A percentile compares a stretch with the other conserved stretches of the same genome.
Conservation (phyloP, 2,888 invertebrate genomes). For the Anorthoa munda region DNA sequence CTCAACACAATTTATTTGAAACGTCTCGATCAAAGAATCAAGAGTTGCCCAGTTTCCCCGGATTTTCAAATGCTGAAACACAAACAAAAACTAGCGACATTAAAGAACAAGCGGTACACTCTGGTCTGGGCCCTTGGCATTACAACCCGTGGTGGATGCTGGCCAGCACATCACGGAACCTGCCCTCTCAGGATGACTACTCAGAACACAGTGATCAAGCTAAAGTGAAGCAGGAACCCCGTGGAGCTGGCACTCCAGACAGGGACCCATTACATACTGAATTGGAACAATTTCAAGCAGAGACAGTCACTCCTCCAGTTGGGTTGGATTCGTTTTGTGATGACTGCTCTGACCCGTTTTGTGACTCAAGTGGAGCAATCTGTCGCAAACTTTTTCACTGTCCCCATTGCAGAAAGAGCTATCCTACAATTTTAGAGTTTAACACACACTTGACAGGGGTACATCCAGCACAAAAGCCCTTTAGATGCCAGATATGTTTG, state of each 20-base stretch:
- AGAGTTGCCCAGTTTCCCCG: constrained; percentile 88
- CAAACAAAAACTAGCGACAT: constrained; percentile 89
- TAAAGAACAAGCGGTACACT: constrained; percentile 83
- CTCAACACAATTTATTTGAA: constrained; percentile 89
- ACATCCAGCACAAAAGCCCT: constrained; percentile 89
- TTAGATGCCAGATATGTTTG: constrained; percentile 90
- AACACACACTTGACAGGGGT: constrained; percentile 90
- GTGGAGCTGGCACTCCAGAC: constrained; percentile 85
- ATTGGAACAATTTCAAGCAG: constrained; percentile 81
- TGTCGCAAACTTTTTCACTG: constrained; percentile 90
- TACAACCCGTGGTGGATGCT: constrained; percentile 91
- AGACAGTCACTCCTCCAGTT: constrained; percentile 83
- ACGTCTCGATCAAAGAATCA: constrained; percentile 85
- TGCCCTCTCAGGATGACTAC: constrained; percentile 87
- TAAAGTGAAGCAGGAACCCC: constrained; percentile 88
- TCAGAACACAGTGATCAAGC: constrained; percentile 86
- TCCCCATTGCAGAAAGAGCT: constrained; percentile 90
- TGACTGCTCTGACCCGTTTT: constrained; percentile 90
- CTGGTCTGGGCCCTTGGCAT: constrained; percentile 87
- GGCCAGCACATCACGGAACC: constrained; percentile 87
- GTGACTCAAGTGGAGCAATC: constrained; percentile 86
- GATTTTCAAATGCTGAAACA: constrained; percentile 89
- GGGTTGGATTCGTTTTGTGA: constrained; percentile 89
- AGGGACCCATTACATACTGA: constrained; percentile 85
- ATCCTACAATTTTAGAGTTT: constrained; percentile 89